Conservation (phyloP, 2,888 invertebrate genomes). For the Pemphredon lugubris region DNA sequence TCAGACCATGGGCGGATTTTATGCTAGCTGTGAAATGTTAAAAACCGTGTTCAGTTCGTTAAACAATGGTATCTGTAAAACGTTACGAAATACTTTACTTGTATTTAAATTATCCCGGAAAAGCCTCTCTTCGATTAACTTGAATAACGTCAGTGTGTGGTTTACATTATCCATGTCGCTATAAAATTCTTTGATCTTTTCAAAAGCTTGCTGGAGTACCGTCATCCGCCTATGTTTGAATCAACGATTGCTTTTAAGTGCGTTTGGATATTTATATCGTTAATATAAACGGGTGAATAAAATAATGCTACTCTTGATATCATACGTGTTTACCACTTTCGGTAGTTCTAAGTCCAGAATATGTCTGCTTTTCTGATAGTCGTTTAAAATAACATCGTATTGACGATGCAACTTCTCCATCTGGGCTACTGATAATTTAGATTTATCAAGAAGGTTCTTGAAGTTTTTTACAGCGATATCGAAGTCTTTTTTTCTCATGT, state of each 20-base stretch:
- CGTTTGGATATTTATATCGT: not conserved
- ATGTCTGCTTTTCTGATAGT: constrained; percentile 61
- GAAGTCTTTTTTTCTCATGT: constrained; percentile 57
- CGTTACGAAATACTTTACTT: constrained; percentile 10
- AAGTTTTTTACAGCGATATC: constrained; percentile 63
- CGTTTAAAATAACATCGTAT: constrained; percentile 60
- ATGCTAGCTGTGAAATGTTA: not conserved
- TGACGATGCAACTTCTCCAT: constrained; percentile 65
- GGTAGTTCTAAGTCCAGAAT: constrained; percentile 61
- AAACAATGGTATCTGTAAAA: not conserved
- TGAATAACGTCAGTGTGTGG: constrained; percentile 48
- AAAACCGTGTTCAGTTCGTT: not conserved
- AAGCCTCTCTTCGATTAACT: constrained; percentile 53
- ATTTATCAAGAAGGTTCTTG: constrained; percentile 57
- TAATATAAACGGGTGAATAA: not conserved
- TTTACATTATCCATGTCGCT: constrained; percentile 47
- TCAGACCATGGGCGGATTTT: not conserved
- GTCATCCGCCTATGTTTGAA: constrained; percentile 46
- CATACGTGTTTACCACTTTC: constrained; percentile 62
- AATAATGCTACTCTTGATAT: not conserved
- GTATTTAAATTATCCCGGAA: constrained; percentile 42
- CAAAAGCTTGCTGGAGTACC: constrained; percentile 51
- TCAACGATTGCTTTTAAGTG: not conserved
- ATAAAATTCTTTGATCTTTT: constrained; percentile 52
- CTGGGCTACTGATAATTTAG: constrained; percentile 58